Evolutionary conservation across 2,888 invertebrate species (phyloP).

Genomic region (Podotricha telesiphe): DNA sequence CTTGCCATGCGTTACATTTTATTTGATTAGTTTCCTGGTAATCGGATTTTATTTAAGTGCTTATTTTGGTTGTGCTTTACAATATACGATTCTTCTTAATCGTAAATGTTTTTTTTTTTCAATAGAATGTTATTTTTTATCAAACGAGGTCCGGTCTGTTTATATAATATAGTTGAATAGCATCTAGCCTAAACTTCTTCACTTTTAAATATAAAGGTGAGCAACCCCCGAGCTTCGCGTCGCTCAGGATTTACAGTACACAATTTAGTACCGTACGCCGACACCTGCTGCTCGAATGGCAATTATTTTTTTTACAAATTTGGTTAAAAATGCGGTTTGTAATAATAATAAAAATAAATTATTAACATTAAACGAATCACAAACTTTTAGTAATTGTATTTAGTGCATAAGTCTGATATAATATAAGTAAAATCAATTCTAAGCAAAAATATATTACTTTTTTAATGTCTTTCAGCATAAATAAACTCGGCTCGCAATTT

Average conservation of each 20-base stretch:
- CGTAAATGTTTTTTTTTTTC: neutral
- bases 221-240: constrained; percentile 15
- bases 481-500: neutral
- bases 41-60: neutral
- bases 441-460: neutral
- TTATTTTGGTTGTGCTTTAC: neutral
- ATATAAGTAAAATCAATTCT: too few relatives aligned
- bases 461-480: neutral
- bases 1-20: neutral
- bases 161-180: constrained; percentile 18
- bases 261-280: constrained; percentile 15
- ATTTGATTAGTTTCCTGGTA: neutral
- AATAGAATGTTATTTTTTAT: neutral
- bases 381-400: too few relatives aligned
- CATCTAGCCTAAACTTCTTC: constrained; percentile 25
- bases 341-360: neutral
- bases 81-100: neutral
- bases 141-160: constrained; percentile 1
- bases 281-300: constrained; percentile 19
- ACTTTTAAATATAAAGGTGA: constrained; percentile 15
- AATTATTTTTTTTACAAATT: constrained; percentile 13
- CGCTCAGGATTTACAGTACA: constrained; percentile 21
- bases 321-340: neutral
- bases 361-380: neutral
- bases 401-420: too few relatives aligned